Conservation (phyloP, 37 sponge, comb jelly and placozoan genomes). For the Hormiphora californensis region DNA sequence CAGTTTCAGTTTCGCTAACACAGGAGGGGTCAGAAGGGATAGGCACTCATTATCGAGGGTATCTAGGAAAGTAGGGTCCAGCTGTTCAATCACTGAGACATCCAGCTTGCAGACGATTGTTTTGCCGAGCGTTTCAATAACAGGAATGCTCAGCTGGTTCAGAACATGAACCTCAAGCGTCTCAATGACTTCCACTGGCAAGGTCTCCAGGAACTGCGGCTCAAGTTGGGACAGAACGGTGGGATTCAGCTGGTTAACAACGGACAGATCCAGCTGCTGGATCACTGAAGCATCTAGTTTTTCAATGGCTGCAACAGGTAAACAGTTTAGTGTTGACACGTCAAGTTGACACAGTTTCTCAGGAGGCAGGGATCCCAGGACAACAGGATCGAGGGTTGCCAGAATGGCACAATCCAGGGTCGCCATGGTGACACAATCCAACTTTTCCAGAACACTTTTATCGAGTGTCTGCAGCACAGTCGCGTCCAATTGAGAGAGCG, state of each 20-base stretch:
- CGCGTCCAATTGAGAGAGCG: no score
- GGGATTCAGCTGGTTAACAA: background rate
- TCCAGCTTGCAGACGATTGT: constrained; percentile 8
- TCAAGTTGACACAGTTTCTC: constrained; percentile 21
- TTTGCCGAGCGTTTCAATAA: background rate
- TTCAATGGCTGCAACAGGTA: background rate
- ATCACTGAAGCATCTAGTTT: background rate
- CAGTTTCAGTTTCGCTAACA: constrained; percentile 1
- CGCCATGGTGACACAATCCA: background rate
- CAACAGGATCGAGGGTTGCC: background rate
- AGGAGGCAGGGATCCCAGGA: background rate
- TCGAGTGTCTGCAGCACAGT: background rate
- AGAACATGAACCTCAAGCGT: background rate
- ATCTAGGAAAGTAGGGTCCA: background rate
- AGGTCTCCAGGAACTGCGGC: background rate
- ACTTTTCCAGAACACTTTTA: background rate
- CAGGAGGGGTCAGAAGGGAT: background rate
- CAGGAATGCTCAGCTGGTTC: constrained; percentile 11
- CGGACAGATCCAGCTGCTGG: background rate
- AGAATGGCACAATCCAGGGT: background rate
- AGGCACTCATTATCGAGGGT: constrained; percentile 7
- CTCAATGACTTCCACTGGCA: constrained; percentile 20
- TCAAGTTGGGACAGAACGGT: background rate
- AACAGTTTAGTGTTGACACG: no score
- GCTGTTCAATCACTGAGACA: constrained; percentile 24